Conservation (phyloP, 2,113 vertebrate genomes). For the Atrichornis clamosus region DNA sequence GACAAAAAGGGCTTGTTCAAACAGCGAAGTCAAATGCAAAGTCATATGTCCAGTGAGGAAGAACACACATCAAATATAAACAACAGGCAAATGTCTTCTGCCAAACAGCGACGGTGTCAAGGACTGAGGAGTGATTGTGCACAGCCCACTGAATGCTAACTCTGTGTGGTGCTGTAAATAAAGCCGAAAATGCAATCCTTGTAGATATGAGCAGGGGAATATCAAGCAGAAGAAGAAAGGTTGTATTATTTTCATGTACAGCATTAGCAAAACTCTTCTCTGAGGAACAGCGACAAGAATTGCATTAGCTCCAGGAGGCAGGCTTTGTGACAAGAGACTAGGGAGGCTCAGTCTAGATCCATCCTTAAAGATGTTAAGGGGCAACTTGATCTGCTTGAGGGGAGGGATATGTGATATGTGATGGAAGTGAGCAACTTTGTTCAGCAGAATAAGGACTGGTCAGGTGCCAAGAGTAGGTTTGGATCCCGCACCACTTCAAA, state of each 20-base stretch:
- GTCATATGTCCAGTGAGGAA: background rate
- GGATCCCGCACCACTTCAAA: background rate
- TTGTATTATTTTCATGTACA: background rate
- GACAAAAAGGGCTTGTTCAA: background rate
- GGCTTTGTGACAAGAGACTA: background rate
- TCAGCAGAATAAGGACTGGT: background rate
- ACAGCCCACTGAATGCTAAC: background rate
- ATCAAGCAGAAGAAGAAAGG: background rate
- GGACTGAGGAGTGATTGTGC: background rate
- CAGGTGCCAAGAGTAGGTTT: background rate
- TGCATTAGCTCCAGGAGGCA: background rate
- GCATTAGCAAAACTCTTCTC: background rate
- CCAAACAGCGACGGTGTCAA: background rate
- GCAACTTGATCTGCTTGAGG: background rate
- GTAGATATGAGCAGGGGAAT: background rate
- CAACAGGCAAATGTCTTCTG: conserved; percentile 10
- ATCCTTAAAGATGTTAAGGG: background rate
- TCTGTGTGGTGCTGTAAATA: background rate
- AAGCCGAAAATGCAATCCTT: background rate
- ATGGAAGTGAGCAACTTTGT: background rate
- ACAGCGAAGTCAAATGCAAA: background rate
- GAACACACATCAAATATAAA: background rate
- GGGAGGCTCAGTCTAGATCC: background rate
- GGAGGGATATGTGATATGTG: background rate
- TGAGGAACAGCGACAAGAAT: background rate